Conservation (phyloP, 2,797 vertebrate genomes). For the Anguilla marmorata region DNA sequence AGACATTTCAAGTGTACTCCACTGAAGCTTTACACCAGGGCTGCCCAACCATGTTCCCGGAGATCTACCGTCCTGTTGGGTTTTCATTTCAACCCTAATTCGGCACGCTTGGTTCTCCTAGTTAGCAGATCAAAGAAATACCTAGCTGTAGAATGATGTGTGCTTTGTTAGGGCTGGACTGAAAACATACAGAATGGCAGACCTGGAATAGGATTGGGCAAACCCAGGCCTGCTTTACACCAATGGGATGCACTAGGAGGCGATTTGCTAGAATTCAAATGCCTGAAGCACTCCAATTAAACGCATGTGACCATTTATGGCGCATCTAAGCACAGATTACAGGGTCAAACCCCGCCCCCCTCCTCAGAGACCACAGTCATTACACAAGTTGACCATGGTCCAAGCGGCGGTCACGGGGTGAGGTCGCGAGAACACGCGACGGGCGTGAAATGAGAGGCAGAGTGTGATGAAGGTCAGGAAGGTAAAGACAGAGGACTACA, state of each 20-base stretch:
- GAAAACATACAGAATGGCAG: too few relatives aligned
- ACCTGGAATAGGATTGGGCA: too few relatives aligned
- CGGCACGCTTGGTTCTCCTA: too few relatives aligned
- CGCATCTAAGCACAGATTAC: background rate
- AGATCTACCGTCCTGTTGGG: too few relatives aligned
- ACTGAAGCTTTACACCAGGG: background rate
- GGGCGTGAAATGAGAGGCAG: conserved; percentile 15
- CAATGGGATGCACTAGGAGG: background rate
- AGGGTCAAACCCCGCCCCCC: background rate
- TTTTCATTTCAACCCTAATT: too few relatives aligned
- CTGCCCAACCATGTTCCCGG: too few relatives aligned
- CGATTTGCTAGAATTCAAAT: background rate
- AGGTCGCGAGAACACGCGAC: conserved; percentile 26
- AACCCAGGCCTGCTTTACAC: background rate
- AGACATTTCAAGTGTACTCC: background rate
- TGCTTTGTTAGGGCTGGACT: too few relatives aligned
- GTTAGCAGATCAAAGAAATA: too few relatives aligned
- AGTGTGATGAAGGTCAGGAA: conserved; percentile 22
- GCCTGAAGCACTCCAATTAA: background rate
- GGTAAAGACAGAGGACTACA: conserved; percentile 76
- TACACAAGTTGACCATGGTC: background rate
- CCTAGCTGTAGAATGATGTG: too few relatives aligned
- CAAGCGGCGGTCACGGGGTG: conserved; percentile 1
- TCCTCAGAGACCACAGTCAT: background rate
- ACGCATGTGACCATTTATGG: background rate